Conservation (phyloP, 2,113 vertebrate genomes). For the Bungarus multicinctus region DNA sequence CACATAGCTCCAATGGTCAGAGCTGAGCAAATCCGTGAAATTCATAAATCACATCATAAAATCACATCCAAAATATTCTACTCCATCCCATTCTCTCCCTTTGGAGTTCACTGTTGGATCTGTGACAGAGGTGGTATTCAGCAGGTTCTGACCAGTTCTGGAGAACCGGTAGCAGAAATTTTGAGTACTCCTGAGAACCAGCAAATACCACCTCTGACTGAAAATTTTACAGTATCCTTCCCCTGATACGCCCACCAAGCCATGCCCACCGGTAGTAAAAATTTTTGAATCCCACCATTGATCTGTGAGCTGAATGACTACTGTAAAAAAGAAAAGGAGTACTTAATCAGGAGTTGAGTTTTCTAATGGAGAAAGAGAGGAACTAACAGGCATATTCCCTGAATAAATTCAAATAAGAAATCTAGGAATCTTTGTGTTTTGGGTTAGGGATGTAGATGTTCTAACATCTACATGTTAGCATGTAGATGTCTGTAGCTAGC, state of each 20-base stretch:
- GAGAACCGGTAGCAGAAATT: no score
- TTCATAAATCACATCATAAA: background rate
- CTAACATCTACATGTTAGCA: no score
- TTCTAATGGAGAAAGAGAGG: background rate
- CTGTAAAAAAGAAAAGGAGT: accelerated
- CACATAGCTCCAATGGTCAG: background rate
- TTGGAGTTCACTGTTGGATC: background rate
- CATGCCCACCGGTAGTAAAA: no score
- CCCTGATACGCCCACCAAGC: no score
- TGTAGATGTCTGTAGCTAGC: background rate
- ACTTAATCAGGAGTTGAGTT: background rate
- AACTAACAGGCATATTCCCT: background rate
- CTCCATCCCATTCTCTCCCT: background rate
- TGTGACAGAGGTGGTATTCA: background rate
- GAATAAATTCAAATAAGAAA: background rate
- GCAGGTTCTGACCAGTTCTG: no score
- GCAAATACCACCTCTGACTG: no score
- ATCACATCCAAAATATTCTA: background rate
- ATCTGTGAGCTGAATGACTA: background rate
- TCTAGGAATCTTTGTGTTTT: accelerated
- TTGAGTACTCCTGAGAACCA: no score
- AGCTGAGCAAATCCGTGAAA: background rate
- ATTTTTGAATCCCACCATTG: no score
- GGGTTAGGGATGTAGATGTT: no score
- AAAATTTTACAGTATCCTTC: no score